Evolutionary conservation across 2,797 vertebrate species (phyloP), one percentile per base, ranked within the genome.

Genomic region (Morus bassanus): DNA sequence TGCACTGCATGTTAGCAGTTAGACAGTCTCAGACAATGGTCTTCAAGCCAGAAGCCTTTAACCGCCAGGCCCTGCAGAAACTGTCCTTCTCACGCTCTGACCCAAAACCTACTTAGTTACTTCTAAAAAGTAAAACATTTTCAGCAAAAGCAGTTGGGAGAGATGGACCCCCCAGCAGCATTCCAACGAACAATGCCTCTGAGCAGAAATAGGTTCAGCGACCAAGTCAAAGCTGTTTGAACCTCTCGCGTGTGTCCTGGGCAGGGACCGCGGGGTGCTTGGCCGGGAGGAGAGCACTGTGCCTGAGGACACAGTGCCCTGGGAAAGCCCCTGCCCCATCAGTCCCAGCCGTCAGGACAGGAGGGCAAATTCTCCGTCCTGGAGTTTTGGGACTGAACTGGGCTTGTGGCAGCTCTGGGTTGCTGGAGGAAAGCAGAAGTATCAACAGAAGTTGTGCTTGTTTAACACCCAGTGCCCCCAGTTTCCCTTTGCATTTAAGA

Each of bases 1-100:
- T 18, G 22, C 30, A 21, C 41, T 27, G 22, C 1, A 0, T 0
- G 0, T 33, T 11, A 28, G 33, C 37, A 28, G 45, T 37, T 11
- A 21, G 7, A 43, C n/a, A 27, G 43, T 10, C 43, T 37, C 67
- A 35, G 67, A 4, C 21, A n/a, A 27, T 6, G 24, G 37, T 31
- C 57, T 39, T 69, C 12, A n/a, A 30, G 37, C 33, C 70, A 87
- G 50, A 63, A 63, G 21, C 37, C 27, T 30, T 43, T 22, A 24
- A 15, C 13, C 56, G 18, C 24, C 61, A 89, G 28, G 7, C 13
- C n/a, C 28, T 48, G 24, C 35, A 61, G 41, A 74, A 85, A 50
- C 11, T 6, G 10, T 25, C 33, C 24, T 59, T 23, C 54, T 57
- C 23, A 11, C 24, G 18, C 43, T 57, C n/a, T 30, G 37, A 81